These are phyloP conservation scores for Eupithecia vulgata DNA, from an alignment of 2,888 invertebrate genomes.

Conservation along the genomic window DNA sequence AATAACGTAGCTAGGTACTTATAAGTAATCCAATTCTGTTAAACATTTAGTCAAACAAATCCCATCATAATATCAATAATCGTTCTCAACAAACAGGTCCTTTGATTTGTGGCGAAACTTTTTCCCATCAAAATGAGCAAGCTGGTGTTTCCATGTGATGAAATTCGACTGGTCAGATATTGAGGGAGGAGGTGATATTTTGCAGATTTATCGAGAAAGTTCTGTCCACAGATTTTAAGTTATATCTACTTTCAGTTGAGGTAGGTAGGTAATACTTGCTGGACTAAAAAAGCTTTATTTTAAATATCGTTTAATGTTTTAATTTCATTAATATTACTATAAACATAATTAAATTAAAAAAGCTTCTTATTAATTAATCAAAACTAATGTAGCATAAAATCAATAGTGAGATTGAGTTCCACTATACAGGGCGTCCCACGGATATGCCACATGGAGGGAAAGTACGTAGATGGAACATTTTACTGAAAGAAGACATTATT, in stretches of 20 bases:
- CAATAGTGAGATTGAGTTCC: too few species aligned
- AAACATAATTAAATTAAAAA: too few species aligned
- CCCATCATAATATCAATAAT: constrained; percentile 4
- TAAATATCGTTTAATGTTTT: background rate
- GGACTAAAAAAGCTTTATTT: background rate
- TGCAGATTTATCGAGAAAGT: constrained; percentile 58
- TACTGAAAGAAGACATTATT: too few species aligned
- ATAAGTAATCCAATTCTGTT: background rate
- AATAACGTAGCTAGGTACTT: background rate
- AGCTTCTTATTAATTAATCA: too few species aligned
- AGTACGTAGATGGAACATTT: too few species aligned
- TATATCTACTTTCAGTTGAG: background rate
- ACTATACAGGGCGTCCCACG: too few species aligned
- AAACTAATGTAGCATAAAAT: too few species aligned
- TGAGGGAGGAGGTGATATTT: constrained; percentile 45
- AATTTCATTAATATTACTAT: too few species aligned
- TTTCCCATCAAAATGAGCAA: constrained; percentile 20
- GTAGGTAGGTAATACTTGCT: background rate
- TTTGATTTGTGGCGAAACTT: constrained; percentile 23
- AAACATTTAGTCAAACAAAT: background rate
- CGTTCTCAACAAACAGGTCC: constrained; percentile 8
- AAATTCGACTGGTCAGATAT: constrained; percentile 31
- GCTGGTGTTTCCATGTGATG: constrained; percentile 10
- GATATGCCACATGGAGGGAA: too few species aligned
- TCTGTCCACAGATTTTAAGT: constrained; percentile 43